Conservation (phyloP, 2,113 vertebrate species). For the Syrrhaptes paradoxus region DNA sequence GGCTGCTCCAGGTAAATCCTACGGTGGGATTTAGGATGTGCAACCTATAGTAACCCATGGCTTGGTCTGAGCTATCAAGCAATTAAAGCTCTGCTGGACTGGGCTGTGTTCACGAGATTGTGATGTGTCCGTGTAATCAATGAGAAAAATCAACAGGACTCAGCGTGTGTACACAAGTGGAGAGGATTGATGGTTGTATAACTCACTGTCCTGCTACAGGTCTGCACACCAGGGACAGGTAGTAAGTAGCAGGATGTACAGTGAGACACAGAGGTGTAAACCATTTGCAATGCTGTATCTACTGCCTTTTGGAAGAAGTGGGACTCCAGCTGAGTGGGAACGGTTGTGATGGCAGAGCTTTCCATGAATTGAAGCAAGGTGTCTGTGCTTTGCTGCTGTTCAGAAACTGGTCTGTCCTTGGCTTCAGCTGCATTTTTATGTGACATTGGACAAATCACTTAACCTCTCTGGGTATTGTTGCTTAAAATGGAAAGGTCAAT, state of each 20-base stretch:
- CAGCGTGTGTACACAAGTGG: background rate
- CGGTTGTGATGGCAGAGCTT: background rate
- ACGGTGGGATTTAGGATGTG: background rate
- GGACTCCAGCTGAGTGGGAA: background rate
- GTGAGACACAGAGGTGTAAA: background rate
- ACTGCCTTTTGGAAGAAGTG: background rate
- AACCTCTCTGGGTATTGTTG: background rate
- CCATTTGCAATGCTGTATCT: background rate
- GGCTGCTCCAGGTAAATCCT: background rate
- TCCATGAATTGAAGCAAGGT: background rate
- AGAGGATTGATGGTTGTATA: constrained; percentile 1
- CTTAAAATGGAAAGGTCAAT: constrained; percentile 43
- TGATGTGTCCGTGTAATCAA: background rate
- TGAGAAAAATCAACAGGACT: background rate
- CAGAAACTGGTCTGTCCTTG: constrained; percentile 9
- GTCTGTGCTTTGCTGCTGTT: background rate
- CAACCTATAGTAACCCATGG: background rate
- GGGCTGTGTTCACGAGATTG: background rate
- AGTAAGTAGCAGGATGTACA: background rate
- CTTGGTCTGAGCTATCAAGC: background rate
- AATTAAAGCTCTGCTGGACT: background rate
- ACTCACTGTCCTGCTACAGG: background rate
- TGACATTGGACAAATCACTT: constrained; percentile 15
- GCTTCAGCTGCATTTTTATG: constrained; percentile 1
- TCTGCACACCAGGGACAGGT: background rate